Conservation (phyloP, 2,888 invertebrate species). For the Paralinhomoeus sp. region DNA sequence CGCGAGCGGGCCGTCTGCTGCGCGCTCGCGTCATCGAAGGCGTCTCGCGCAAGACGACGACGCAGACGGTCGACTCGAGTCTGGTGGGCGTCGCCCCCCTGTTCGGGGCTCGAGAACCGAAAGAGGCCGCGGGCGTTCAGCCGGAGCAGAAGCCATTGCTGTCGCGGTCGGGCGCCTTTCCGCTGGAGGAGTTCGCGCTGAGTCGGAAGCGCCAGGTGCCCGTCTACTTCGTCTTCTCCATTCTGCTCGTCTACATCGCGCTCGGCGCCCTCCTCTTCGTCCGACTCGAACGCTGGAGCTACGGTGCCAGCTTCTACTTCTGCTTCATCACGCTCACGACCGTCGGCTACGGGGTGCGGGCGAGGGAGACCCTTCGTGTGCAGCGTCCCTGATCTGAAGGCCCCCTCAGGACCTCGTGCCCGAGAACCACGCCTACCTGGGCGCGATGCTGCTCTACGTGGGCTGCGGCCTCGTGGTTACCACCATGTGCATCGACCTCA, state of each 20-base stretch:
- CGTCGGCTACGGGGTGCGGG: constrained; percentile 19
- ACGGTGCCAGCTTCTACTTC: constrained; percentile 34
- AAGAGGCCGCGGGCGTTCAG: too few species aligned
- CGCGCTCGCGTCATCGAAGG: background rate
- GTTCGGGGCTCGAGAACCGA: too few species aligned
- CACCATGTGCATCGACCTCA: constrained; percentile 26
- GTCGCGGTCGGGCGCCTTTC: too few species aligned
- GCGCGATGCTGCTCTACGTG: constrained; percentile 23
- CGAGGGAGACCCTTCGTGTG: background rate
- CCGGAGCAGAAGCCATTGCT: too few species aligned
- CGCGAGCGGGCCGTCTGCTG: background rate
- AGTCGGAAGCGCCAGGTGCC: too few species aligned
- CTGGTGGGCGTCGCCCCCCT: too few species aligned
- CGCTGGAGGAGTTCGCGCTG: too few species aligned
- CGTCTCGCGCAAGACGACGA: too few species aligned
- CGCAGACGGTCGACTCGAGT: too few species aligned
- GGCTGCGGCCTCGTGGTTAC: constrained; percentile 25
- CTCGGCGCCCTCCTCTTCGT: constrained; percentile 28
- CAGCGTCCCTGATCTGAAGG: background rate
- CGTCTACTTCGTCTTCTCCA: constrained; percentile 18
- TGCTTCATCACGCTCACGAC: constrained; percentile 27
- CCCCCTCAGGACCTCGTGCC: constrained; percentile 14
- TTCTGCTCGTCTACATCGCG: constrained; percentile 26
- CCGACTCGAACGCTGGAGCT: constrained; percentile 30
- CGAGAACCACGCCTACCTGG: constrained; percentile 18